Evolutionary conservation across 2,113 vertebrate genomes (phyloP).

Genomic region (Cichladusa arquata): DNA sequence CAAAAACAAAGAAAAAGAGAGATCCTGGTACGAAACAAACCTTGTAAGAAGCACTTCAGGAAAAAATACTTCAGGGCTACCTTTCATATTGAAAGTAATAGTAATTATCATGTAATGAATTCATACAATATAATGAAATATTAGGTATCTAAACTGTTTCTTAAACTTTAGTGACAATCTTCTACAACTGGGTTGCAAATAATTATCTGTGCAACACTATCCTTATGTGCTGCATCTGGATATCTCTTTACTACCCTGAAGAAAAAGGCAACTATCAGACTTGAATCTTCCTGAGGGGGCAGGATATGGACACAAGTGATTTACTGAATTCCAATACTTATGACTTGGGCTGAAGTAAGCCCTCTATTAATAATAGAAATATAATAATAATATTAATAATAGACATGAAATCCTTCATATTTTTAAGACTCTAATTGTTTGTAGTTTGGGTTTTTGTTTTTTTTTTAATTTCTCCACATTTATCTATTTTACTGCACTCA

Average conservation of each 20-base stretch:
- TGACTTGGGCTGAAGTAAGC: not conserved
- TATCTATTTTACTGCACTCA: not conserved
- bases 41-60: not conserved
- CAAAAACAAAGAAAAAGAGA: not conserved
- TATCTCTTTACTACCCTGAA: not conserved
- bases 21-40: not conserved
- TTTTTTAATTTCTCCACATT: not conserved
- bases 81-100: not conserved
- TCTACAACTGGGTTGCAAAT: not conserved
- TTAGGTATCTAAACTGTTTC: not conserved
- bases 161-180: not conserved
- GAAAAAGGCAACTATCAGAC: not conserved
- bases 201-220: not conserved
- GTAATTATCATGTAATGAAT: not conserved
- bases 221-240: not conserved
- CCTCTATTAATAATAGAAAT: not conserved
- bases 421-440: not conserved
- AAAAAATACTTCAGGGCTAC: not conserved
- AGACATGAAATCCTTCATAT: not conserved
- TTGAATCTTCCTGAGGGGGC: not conserved
- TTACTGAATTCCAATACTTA: not conserved
- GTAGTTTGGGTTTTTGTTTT: accelerated
- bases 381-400: not conserved
- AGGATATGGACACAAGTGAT: not conserved
- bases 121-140: not conserved